These are phyloP conservation scores for Limonius californicus DNA, from an alignment of 1,140 invertebrate genomes.

Conservation along the genomic window DNA sequence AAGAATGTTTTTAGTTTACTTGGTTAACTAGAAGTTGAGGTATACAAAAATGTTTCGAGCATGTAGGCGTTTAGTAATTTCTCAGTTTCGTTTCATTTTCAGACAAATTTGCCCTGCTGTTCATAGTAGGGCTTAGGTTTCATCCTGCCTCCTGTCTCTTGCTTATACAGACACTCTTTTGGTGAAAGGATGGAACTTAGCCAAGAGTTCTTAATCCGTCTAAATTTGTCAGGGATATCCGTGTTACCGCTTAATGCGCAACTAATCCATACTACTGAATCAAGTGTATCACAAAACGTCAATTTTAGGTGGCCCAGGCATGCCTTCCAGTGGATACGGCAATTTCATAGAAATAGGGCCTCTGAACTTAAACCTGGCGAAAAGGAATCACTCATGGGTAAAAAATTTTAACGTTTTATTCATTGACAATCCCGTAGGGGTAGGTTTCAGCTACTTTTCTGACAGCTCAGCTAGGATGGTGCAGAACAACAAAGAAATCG, in stretches of 20 bases:
- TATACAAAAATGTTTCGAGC: too few relatives aligned
- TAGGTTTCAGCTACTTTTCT: constrained; percentile 63
- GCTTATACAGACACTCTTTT: background rate
- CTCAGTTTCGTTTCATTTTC: background rate
- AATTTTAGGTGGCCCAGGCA: constrained; percentile 56
- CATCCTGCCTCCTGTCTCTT: background rate
- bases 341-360: constrained; percentile 62
- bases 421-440: constrained; percentile 66
- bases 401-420: constrained; percentile 60
- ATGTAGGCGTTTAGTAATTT: too few relatives aligned
- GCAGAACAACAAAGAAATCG: constrained; percentile 20
- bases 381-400: constrained; percentile 59
- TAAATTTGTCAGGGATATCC: constrained; percentile 12
- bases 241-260: background rate
- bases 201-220: constrained; percentile 8
- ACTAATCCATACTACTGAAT: constrained; percentile 6
- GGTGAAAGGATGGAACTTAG: constrained; percentile 11
- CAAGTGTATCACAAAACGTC: background rate
- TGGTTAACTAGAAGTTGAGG: too few relatives aligned
- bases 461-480: constrained; percentile 46
- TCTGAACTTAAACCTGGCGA: constrained; percentile 50
- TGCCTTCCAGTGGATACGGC: constrained; percentile 57
- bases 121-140: background rate
- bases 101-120: background rate
- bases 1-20: too few relatives aligned